Base-by-base conservation (phyloP, 2,888 invertebrate genomes). In the Schizaphis graminum region DNA sequence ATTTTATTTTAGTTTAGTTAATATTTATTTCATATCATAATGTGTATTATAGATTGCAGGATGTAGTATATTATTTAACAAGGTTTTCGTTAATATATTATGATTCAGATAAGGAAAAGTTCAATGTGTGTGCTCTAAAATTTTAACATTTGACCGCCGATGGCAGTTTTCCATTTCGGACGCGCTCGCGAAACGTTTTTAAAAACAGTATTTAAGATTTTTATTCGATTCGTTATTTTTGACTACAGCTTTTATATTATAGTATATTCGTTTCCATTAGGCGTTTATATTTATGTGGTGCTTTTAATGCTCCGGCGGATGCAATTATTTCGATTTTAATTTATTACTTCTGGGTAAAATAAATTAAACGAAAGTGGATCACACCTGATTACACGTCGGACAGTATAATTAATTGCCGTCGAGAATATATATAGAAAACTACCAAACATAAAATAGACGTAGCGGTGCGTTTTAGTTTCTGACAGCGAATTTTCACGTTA, bases 361-460 rank as follows among this genome's bases (percentile, higher is more conserved):
- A 87, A 87, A 87, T 87, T 87, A 49, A 87, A 87, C 86, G n/a
- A 87, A 49, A 87, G 86, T 87, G 49, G 49, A 87, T 49, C 49
- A 87, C n/a, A 87, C 49, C 86, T 87, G 86, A 87, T 87, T 87
- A 87, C 86, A 87, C 86, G 86, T 87, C 86, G 28, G 86, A n/a
- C 49, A 4, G n/a, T 49, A 28, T 87, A 87, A 87, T 87, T 87
- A 87, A 87, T 87, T 28, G 49, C n/a, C n/a, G 35, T 77, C 16
- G 77, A 77, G 77, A 77, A 77, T 21, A 57, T 28, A 57, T 57
- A 35, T 35, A 77, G 77, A 35, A 77, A 77, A 77, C 35, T 77
- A 77, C 77, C 7, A 35, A 77, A 77, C 35, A 77, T 21, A 77
- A 77, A 77, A 77, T 21, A 35, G 21, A 35, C 21, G 77, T 35